phyloP scores from a whole-genome alignment of 2,888 invertebrate genomes.

The Homarus gammarus region DNA sequence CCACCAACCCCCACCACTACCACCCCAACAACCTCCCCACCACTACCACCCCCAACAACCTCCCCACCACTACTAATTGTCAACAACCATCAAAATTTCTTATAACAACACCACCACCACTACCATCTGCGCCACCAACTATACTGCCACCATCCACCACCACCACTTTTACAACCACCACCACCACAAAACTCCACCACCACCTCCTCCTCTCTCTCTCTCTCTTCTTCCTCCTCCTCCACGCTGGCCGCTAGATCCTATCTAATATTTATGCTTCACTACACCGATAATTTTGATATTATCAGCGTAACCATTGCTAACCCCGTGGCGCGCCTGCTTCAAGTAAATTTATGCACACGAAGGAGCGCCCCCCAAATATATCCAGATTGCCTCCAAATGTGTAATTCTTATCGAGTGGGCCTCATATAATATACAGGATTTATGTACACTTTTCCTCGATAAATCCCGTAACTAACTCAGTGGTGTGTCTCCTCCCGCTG shows the following conservation, averaged over 20 bases:
- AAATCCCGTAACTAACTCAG: too few species aligned
- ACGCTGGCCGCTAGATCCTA: neutral
- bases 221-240: neutral
- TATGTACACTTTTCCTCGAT: neutral
- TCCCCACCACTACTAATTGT: neutral
- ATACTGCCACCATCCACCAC: neutral
- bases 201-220: neutral
- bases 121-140: too few species aligned
- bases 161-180: neutral
- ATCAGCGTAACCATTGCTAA: slow-evolving; percentile 5
- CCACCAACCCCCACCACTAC: neutral
- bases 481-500: too few species aligned
- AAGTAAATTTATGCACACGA: neutral
- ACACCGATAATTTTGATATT: slow-evolving; percentile 33
- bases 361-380: slow-evolving; percentile 17
- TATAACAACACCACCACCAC: too few species aligned
- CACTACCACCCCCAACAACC: neutral
- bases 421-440: slow-evolving; percentile 5
- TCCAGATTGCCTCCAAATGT: slow-evolving; percentile 20
- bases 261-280: slow-evolving; percentile 18
- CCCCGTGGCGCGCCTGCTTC: slow-evolving; percentile 1
- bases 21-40: neutral
- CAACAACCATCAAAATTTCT: too few species aligned
- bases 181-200: neutral
- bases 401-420: neutral